Percentiles rank a stretch among this genome's conserved stretches.
phyloP scores from a whole-genome alignment of 2,113 vertebrate species.

The Paratilapia polleni region DNA sequence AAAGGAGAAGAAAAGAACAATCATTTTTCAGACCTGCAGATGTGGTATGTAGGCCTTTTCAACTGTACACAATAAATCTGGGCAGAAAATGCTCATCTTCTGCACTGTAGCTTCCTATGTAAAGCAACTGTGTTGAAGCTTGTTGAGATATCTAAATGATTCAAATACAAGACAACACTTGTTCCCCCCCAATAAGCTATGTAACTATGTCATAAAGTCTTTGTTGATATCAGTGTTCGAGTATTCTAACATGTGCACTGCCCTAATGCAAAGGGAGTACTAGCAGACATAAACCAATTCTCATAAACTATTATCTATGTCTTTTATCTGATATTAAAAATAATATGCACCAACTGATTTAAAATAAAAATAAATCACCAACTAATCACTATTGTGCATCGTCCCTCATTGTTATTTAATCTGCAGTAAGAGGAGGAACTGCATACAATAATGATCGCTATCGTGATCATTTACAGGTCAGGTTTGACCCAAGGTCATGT shows the following conservation, averaged over 20 bases:
- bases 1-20: slow-evolving; percentile 7
- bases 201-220: neutral
- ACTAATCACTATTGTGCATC: neutral
- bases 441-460: neutral
- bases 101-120: neutral
- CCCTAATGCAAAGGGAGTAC: neutral
- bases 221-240: neutral
- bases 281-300: neutral
- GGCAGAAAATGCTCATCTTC: neutral
- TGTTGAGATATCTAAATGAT: neutral
- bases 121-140: neutral
- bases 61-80: neutral
- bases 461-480: neutral
- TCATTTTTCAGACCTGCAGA: neutral
- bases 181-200: neutral
- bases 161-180: neutral
- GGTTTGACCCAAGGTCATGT: neutral
- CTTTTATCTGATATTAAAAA: neutral
- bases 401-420: neutral
- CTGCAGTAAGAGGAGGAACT: neutral
- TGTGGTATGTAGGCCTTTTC: neutral
- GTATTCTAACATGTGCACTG: neutral
- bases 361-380: neutral
- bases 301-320: neutral
- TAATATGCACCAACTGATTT: neutral